phyloP scores from a whole-genome alignment of 2,888 invertebrate genomes.

The Drosophila suboccidentalis region DNA sequence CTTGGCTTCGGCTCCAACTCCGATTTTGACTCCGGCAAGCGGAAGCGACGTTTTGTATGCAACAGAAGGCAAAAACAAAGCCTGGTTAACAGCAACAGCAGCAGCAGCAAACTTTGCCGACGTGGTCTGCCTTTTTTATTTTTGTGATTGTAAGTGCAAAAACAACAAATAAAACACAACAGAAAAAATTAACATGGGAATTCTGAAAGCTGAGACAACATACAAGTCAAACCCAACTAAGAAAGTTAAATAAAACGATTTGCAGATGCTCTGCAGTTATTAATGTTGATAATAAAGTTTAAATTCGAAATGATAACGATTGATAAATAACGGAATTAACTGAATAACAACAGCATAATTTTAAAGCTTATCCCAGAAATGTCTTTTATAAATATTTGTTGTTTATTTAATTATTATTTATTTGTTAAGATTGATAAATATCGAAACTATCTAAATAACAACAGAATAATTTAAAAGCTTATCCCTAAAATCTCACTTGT shows the following conservation, averaged over 20 bases:
- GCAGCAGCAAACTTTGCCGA: slow-evolving; percentile 60
- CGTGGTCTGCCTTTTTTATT: slow-evolving; percentile 32
- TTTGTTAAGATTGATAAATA: no score
- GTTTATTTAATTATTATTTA: no score
- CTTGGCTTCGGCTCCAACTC: background rate
- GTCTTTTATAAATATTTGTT: no score
- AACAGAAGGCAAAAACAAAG: slow-evolving; percentile 53
- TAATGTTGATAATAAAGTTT: background rate
- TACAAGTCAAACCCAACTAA: slow-evolving; percentile 30
- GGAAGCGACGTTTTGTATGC: slow-evolving; percentile 62
- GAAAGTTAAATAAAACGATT: slow-evolving; percentile 16
- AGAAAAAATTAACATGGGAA: slow-evolving; percentile 44
- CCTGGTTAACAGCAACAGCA: slow-evolving; percentile 45
- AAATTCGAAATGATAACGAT: background rate
- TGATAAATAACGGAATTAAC: background rate
- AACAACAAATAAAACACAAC: slow-evolving; percentile 31
- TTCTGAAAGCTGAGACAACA: slow-evolving; percentile 67
- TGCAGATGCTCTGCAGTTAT: slow-evolving; percentile 18
- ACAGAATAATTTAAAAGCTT: no score
- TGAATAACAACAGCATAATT: background rate
- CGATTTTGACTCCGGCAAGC: slow-evolving; percentile 29
- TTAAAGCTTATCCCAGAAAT: no score
- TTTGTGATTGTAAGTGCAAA: slow-evolving; percentile 41
- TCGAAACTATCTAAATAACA: no score
- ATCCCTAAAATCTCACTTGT: no score